Evolutionary conservation across 1,140 invertebrate species (phyloP).

Genomic region (Brachionus rubens): DNA sequence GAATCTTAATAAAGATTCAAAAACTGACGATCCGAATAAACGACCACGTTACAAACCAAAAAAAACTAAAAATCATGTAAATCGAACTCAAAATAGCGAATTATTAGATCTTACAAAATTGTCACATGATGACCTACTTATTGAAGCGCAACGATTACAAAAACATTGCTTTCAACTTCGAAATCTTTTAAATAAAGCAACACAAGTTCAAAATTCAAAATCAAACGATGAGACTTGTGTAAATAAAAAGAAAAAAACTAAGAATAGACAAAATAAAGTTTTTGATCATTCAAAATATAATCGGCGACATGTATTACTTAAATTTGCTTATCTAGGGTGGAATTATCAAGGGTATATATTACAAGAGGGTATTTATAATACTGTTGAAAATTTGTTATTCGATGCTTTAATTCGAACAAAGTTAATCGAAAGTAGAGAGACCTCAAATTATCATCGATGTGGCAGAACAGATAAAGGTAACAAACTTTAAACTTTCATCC

Average conservation of each 20-base stretch:
- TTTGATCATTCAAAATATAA: conserved; percentile 39
- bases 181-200: conserved; percentile 34
- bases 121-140: conserved; percentile 9
- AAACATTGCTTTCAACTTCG: conserved; percentile 31
- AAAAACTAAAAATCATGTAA: conserved; percentile 31
- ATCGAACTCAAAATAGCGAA: conserved; percentile 10
- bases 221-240: neutral
- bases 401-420: conserved; percentile 45
- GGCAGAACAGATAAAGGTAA: conserved; percentile 47
- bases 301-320: conserved; percentile 12
- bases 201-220: neutral
- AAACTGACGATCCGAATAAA: neutral
- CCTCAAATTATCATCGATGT: conserved; percentile 46
- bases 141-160: neutral
- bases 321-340: conserved; percentile 47
- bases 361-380: conserved; percentile 31
- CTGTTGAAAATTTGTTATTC: conserved; percentile 45
- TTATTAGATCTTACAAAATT: neutral
- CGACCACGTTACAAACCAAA: conserved; percentile 7
- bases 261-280: neutral
- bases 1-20: neutral
- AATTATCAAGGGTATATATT: conserved; percentile 45
- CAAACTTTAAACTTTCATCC: too few relatives aligned
- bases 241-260: conserved; percentile 37
- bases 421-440: conserved; percentile 33